Base-by-base conservation (phyloP, 2,113 vertebrate species). In the Nerophis lumbriciformis region DNA sequence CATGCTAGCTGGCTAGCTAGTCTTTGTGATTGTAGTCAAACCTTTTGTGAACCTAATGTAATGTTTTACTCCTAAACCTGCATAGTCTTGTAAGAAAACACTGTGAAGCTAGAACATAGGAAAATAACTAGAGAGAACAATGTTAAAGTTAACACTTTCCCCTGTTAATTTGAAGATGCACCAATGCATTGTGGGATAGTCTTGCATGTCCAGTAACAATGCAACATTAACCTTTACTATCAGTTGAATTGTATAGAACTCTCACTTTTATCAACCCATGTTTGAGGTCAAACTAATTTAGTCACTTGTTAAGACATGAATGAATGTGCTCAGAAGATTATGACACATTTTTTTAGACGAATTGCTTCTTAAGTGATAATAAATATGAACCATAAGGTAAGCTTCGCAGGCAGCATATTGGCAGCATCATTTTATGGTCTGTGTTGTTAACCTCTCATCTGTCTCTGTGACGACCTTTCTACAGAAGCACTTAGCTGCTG, bases 381-480 rank as follows among this genome's bases (percentile, higher is more conserved):
- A 37, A 63, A 68, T 55, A 61, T 1, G 14, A 65, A 56, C 14
- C 52, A 37, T 13, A 63, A 64, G 56, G 50, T 53, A 36, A 71
- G 59, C 69, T 76, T 71, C 73, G 72, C 54, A 53, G 49, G 36
- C 63, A 60, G 68, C 69, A 72, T 52, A 71, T 59, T 77, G 65
- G 61, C 42, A 48, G 65, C 50, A 59, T 69, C 50, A 63, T 76
- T 57, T 64, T 45, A 73, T 63, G 68, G 36, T 71, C 52, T 42
- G 55, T 21, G 48, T 39, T 53, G 6, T 59, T 55, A 44, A 61
- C 59, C 39, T 39, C 53, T 55, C 71, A 65, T 75, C 69, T 69
- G 14, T 82, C 71, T 79, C 75, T 39, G 44, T 11, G 45, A 50
- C 83, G 81, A 88, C 86, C 84, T 85, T 82, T 85, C 63, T 28